phyloP scores from a whole-genome alignment of 2,797 vertebrate genomes.

The Eulemur mongoz region DNA sequence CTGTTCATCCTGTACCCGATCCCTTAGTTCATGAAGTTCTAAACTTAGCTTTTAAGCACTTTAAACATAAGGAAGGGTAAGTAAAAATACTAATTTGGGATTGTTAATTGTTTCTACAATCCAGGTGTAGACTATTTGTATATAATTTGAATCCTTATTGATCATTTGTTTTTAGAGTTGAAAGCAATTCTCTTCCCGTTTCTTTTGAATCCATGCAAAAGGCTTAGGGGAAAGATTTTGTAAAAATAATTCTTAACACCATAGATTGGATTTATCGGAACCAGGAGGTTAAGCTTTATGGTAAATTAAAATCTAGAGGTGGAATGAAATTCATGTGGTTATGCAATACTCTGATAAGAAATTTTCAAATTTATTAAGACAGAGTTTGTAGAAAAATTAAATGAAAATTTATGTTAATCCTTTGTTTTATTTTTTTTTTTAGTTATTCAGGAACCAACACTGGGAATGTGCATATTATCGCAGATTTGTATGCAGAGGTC shows the following conservation, averaged over 20 bases:
- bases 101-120: background rate
- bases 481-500: conserved; percentile 98
- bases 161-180: background rate
- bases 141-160: background rate
- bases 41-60: conserved; percentile 99
- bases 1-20: conserved; percentile 99
- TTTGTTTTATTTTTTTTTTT: background rate
- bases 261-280: background rate
- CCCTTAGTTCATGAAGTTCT: conserved; percentile 99
- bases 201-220: background rate
- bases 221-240: background rate
- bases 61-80: conserved; percentile 99
- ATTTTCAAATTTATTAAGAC: conserved; percentile 2
- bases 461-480: conserved; percentile 99
- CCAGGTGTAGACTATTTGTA: background rate
- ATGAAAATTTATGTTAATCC: background rate
- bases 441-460: conserved; percentile 99
- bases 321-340: background rate
- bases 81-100: conserved; percentile 71
- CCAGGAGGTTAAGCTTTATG: conserved; percentile 23
- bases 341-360: background rate
- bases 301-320: background rate
- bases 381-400: background rate
- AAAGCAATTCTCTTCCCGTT: background rate
- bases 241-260: conserved; percentile 36